Evolutionary conservation across 2,113 vertebrate genomes (phyloP), one percentile per base, ranked within the genome.

Genomic region (Pseudolaguvia tuberculata): DNA sequence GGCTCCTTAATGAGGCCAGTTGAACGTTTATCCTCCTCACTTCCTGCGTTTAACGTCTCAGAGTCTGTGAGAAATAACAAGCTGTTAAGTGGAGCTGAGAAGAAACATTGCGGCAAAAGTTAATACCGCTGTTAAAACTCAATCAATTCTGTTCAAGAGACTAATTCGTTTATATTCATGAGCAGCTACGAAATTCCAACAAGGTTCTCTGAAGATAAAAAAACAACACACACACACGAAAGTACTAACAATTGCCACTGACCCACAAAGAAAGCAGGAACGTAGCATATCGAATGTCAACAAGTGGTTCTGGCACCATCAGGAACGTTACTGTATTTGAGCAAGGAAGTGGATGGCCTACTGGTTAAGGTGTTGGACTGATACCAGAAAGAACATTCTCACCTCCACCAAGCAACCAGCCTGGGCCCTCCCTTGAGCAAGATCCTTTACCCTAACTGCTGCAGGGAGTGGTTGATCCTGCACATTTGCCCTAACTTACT

Each of bases 1-100:
- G 23, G 45, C 17, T 67, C 63, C 50, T 18, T 67, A 67, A 67
- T 67, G 63, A 67, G 45, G 25, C 12, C 45, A 25, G 45, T 67
- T 45, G 29, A 20, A 29, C 25, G 9, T 29, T 50, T 50, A n/a
- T 67, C 45, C 12, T 20, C 4, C 63, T 20, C 45, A 23, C 63
- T 67, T 29, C 15, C 63, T 65, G 61, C 35, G 14, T 17, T 63
- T 42, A 3, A 5, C 3, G 15, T 21, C 59, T 23, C 35, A 14
- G 7, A 21, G 11, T 25, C 42, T 9, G 58, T 20, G 59, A 39
- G 31, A 62, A 39, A 39, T 62, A n/a, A 45, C 39, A 23, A 15
- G 61, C 8, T 47, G 21, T 23, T 65, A 15, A 47, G n/a, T 2
- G n/a, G 39, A 65, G 21, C n/a, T n/a, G 1, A 18, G 23, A 27